Evolutionary conservation across 2,797 vertebrate species (phyloP).

Genomic region (Gila robusta): DNA sequence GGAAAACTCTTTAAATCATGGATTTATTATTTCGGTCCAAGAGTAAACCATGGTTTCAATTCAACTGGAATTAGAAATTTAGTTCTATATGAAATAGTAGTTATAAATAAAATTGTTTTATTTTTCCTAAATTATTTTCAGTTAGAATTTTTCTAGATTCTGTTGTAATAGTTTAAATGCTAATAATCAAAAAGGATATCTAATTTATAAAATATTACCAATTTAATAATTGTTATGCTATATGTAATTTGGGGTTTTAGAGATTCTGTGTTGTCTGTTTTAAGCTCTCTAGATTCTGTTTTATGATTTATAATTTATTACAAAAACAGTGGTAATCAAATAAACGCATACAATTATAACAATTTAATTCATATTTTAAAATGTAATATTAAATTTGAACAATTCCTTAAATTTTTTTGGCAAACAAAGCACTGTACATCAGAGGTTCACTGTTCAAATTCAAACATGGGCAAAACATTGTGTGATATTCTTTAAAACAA

Average conservation of each 20-base stretch:
- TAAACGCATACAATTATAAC: background rate
- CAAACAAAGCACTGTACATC: background rate
- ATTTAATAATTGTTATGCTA: too few relatives aligned
- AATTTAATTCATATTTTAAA: background rate
- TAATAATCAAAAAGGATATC: background rate
- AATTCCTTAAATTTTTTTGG: background rate
- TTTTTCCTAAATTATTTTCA: background rate
- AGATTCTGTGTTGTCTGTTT: background rate
- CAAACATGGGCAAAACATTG: background rate
- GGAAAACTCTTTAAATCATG: background rate
- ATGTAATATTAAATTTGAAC: background rate
- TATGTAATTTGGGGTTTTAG: background rate
- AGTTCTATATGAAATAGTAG: too few relatives aligned
- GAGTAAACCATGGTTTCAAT: background rate
- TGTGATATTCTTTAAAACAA: background rate
- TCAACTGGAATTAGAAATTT: background rate
- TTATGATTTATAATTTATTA: background rate
- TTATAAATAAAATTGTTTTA: background rate
- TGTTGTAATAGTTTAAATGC: background rate
- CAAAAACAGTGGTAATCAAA: background rate
- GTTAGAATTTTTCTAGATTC: background rate
- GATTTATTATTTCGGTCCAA: background rate
- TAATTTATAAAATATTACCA: background rate
- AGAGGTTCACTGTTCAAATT: background rate
- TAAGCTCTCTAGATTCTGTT: background rate